phyloP scores from a whole-genome alignment of 1,140 invertebrate genomes.

The Ridgeia piscesae region DNA sequence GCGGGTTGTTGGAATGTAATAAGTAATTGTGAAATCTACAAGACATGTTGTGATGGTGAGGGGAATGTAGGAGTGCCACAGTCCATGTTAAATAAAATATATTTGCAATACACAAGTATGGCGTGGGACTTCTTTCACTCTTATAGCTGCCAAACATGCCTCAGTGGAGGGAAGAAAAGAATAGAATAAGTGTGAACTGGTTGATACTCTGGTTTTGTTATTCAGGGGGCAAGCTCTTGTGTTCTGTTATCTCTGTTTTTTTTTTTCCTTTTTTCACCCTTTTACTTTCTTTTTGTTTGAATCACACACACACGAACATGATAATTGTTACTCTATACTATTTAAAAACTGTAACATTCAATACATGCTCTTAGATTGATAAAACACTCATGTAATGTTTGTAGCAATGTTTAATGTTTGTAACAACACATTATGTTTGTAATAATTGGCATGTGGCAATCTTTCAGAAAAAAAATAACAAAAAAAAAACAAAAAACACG shows the following conservation, averaged over 20 bases:
- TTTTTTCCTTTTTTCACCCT: no score
- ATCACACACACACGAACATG: no score
- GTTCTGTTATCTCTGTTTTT: no score
- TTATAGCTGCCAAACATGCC: neutral
- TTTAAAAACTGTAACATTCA: neutral
- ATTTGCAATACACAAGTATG: neutral
- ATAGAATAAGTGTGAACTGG: no score
- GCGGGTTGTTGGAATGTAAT: neutral
- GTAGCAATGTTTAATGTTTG: no score
- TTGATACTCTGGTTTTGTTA: no score
- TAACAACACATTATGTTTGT: neutral
- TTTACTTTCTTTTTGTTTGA: no score
- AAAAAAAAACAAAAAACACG: neutral
- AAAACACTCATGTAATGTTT: neutral
- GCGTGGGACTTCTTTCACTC: neutral
- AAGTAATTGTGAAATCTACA: neutral
- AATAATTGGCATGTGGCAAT: neutral
- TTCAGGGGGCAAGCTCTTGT: no score
- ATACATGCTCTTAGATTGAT: neutral
- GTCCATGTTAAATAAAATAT: neutral
- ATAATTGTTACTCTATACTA: neutral
- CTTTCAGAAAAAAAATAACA: neutral
- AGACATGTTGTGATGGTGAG: neutral
- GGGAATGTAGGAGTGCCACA: no score
- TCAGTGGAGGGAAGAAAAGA: no score